A percentile compares a stretch with the other conserved stretches of the same genome.
phyloP scores from a whole-genome alignment of 1,140 invertebrate genomes.

The Leptinotarsa defecta region DNA sequence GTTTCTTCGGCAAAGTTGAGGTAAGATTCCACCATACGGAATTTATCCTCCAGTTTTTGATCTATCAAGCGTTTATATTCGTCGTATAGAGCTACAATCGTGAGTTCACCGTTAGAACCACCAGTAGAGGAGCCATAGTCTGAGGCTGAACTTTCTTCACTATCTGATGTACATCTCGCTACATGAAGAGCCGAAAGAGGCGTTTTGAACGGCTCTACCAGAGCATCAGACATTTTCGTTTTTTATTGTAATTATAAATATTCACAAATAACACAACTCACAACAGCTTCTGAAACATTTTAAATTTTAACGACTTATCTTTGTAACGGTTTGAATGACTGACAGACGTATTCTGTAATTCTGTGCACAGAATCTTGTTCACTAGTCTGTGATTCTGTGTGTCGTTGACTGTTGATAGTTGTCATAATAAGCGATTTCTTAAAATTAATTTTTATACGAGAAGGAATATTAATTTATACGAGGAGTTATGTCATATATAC shows the following conservation, averaged over 20 bases:
- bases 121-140: slow-evolving; percentile 24
- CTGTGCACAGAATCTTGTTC: too few species aligned
- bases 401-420: too few species aligned
- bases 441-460: too few species aligned
- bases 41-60: slow-evolving; percentile 33
- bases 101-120: slow-evolving; percentile 42
- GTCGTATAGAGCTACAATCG: slow-evolving; percentile 50
- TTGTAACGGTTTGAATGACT: too few species aligned
- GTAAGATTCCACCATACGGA: slow-evolving; percentile 40
- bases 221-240: slow-evolving; percentile 39
- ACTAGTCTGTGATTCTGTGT: too few species aligned
- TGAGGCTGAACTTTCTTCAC: slow-evolving; percentile 44
- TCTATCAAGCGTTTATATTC: slow-evolving; percentile 44
- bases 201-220: slow-evolving; percentile 37
- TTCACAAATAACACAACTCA: too few species aligned
- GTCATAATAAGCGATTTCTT: too few species aligned
- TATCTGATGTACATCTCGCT: slow-evolving; percentile 41
- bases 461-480: too few species aligned
- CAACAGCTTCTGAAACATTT: too few species aligned
- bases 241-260: background rate
- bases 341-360: too few species aligned
- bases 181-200: slow-evolving; percentile 28
- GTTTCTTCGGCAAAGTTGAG: slow-evolving; percentile 43
- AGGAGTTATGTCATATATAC: too few species aligned
- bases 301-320: too few species aligned